Percentiles rank a stretch among this genome's conserved stretches.
phyloP scores from a whole-genome alignment of 2,888 invertebrate species.

The Lymantria dispar region DNA sequence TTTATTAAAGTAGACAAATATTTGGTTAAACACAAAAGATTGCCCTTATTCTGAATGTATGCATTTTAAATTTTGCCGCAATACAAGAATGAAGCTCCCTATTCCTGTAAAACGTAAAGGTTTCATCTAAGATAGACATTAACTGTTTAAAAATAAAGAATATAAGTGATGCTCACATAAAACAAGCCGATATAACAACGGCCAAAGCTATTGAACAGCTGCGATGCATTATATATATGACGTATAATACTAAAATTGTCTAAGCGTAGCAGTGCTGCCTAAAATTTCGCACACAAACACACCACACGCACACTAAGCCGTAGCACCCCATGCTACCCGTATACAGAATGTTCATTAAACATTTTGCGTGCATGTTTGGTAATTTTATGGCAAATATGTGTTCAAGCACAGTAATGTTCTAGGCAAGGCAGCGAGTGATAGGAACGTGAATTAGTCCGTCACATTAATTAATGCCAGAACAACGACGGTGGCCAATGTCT shows the following conservation, averaged over 20 bases:
- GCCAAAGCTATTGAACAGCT: constrained; percentile 58
- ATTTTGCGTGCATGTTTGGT: not conserved
- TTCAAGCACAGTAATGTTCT: too few species aligned
- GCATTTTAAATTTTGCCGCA: too few species aligned
- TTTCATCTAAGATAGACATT: not conserved
- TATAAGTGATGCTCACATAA: constrained; percentile 40
- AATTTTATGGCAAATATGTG: too few species aligned
- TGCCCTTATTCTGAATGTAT: too few species aligned
- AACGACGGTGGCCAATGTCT: too few species aligned
- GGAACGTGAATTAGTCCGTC: too few species aligned
- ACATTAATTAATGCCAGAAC: too few species aligned
- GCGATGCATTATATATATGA: constrained; percentile 64
- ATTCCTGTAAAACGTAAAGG: not conserved
- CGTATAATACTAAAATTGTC: constrained; percentile 76
- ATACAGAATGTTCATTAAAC: constrained; percentile 47
- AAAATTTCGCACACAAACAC: constrained; percentile 51
- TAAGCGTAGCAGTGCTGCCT: constrained; percentile 71
- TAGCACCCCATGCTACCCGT: constrained; percentile 54
- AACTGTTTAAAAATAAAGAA: not conserved
- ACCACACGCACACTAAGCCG: constrained; percentile 37
- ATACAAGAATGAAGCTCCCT: not conserved
- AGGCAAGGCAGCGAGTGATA: too few species aligned
- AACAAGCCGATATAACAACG: constrained; percentile 43
- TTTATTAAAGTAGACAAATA: too few species aligned
- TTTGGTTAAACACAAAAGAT: too few species aligned